Conservation (phyloP, 2,113 vertebrate genomes). For the Cranoglanis bouderius region DNA sequence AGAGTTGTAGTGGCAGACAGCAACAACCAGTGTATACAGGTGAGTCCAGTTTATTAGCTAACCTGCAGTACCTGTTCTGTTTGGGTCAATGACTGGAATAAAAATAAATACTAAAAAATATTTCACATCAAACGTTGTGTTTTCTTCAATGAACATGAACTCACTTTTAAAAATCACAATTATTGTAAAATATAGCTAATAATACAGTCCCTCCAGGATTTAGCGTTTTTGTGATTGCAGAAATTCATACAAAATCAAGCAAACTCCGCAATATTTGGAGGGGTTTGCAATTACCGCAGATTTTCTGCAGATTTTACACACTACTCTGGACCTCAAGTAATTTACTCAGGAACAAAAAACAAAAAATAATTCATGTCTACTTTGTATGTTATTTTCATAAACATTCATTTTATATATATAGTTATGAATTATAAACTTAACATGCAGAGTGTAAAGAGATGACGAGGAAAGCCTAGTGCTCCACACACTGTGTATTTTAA, state of each 20-base stretch:
- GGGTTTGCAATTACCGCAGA: too few relatives aligned
- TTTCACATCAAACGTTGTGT: not conserved
- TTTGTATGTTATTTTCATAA: not conserved
- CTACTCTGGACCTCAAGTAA: not conserved
- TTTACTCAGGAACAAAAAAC: not conserved
- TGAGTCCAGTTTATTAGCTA: slow-evolving; percentile 58
- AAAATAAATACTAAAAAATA: not conserved
- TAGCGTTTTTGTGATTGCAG: too few relatives aligned
- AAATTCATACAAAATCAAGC: too few relatives aligned
- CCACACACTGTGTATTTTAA: not conserved
- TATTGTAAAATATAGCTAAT: not conserved
- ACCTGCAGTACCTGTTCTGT: not conserved
- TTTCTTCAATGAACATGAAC: not conserved
- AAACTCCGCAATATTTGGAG: too few relatives aligned
- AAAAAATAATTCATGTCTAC: not conserved
- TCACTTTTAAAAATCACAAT: not conserved
- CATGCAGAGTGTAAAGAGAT: not conserved
- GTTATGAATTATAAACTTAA: not conserved
- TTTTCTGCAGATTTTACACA: too few relatives aligned
- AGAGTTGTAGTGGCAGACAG: slow-evolving; percentile 95
- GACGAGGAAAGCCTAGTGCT: not conserved
- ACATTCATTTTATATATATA: too few relatives aligned
- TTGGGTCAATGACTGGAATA: not conserved
- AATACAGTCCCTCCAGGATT: too few relatives aligned
- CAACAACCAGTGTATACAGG: slow-evolving; percentile 98